Conservation (phyloP, 2,888 invertebrate species). For the Aphelenchoides bicaudatus region DNA sequence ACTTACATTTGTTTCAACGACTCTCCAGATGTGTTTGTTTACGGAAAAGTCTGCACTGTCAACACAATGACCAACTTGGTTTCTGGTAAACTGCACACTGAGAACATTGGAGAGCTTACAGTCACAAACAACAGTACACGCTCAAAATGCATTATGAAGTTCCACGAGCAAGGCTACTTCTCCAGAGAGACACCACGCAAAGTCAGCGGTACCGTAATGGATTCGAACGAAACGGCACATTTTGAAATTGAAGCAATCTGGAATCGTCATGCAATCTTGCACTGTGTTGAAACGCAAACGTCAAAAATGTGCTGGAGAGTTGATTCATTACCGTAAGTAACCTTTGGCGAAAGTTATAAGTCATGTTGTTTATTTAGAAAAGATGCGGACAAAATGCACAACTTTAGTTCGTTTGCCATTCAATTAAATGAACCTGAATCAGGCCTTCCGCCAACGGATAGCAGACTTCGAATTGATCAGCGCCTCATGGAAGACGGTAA, state of each 20-base stretch:
- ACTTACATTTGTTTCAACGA: conserved; percentile 66
- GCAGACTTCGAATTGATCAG: conserved; percentile 86
- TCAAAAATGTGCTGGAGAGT: too few relatives aligned
- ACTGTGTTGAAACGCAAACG: too few relatives aligned
- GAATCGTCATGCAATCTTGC: conserved; percentile 79
- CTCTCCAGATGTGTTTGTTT: conserved; percentile 73
- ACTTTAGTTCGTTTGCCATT: conserved; percentile 86
- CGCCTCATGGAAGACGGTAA: conserved; percentile 80
- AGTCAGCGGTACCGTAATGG: conserved; percentile 69
- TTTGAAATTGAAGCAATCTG: conserved; percentile 79
- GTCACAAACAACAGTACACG: conserved; percentile 78
- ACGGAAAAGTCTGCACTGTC: conserved; percentile 77
- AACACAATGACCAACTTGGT: conserved; percentile 99
- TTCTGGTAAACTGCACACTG: conserved; percentile 97
- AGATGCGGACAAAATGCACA: conserved; percentile 75
- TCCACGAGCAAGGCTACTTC: conserved; percentile 96
- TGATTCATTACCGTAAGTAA: conserved; percentile 66
- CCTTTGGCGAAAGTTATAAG: not conserved
- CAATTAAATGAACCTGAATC: conserved; percentile 90
- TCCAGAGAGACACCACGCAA: conserved; percentile 88
- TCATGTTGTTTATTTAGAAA: conserved; percentile 62
- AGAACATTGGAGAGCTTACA: conserved; percentile 99
- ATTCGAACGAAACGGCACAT: conserved; percentile 65
- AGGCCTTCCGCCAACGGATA: conserved; percentile 87
- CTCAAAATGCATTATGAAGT: conserved; percentile 91